phyloP scores from a whole-genome alignment of 2,888 invertebrate species.

The Aphrophora alni region DNA sequence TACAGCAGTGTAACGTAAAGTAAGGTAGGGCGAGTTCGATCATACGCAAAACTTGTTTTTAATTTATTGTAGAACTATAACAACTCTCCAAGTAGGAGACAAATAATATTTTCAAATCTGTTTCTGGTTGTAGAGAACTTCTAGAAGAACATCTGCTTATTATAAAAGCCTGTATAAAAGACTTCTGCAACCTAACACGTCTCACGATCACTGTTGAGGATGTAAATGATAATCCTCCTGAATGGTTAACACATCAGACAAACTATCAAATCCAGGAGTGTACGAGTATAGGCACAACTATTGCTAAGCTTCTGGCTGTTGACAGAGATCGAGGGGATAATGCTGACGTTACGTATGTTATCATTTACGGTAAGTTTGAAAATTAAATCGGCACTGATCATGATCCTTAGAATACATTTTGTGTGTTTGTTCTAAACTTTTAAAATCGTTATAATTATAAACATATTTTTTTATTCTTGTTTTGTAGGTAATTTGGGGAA shows the following conservation, averaged over 20 bases:
- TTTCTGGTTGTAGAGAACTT: neutral
- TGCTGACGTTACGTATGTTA: constrained; percentile 78
- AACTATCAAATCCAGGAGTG: constrained; percentile 79
- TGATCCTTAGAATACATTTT: too few relatives aligned
- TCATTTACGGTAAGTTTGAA: constrained; percentile 69
- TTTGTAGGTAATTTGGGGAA: neutral
- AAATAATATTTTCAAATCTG: neutral
- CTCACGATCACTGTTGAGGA: constrained; percentile 81
- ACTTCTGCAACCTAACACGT: constrained; percentile 59
- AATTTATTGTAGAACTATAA: too few relatives aligned
- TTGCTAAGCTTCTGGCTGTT: constrained; percentile 74
- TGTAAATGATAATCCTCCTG: constrained; percentile 88
- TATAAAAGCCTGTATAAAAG: neutral
- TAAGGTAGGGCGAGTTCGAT: too few relatives aligned
- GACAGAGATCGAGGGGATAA: constrained; percentile 83
- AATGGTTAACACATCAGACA: constrained; percentile 80
- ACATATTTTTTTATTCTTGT: too few relatives aligned
- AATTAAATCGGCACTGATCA: too few relatives aligned
- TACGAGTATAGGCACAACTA: constrained; percentile 72
- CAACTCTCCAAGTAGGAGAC: too few relatives aligned
- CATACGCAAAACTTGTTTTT: too few relatives aligned
- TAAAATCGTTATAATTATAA: too few relatives aligned
- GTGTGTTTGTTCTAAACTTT: too few relatives aligned
- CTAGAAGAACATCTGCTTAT: neutral
- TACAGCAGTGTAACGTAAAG: too few relatives aligned